These are phyloP conservation scores for Drosophila lini DNA, from an alignment of 1,140 invertebrate species.

Conservation along the genomic window DNA sequence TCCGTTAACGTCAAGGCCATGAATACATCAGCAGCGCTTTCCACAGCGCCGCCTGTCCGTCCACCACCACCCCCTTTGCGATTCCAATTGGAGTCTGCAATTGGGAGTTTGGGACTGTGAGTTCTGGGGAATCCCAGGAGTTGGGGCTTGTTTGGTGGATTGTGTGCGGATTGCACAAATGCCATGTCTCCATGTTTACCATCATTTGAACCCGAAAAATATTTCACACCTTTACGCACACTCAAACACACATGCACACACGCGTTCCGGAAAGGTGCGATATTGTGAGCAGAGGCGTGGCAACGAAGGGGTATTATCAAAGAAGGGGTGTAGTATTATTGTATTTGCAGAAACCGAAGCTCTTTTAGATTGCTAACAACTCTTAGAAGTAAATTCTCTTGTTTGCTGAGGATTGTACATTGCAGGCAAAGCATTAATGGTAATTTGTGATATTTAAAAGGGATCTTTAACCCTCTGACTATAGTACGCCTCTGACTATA, in stretches of 20 bases:
- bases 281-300: background rate
- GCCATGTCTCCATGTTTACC: slow-evolving; percentile 49
- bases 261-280: slow-evolving; percentile 7
- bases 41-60: slow-evolving; percentile 10
- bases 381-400: background rate
- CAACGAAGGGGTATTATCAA: background rate
- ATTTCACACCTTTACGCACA: slow-evolving; percentile 70
- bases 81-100: slow-evolving; percentile 45
- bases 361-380: background rate
- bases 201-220: slow-evolving; percentile 72
- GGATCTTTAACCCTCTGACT: too few relatives aligned
- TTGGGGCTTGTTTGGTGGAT: slow-evolving; percentile 37
- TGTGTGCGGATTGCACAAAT: slow-evolving; percentile 47
- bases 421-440: background rate
- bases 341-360: background rate
- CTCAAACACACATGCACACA: slow-evolving; percentile 3
- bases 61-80: background rate
- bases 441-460: background rate
- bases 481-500: background rate
- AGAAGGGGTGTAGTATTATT: background rate
- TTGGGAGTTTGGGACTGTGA: slow-evolving; percentile 23
- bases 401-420: background rate
- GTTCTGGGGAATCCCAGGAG: slow-evolving; percentile 25
- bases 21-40: slow-evolving; percentile 72
- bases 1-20: slow-evolving; percentile 80